Conservation (phyloP, 2,113 vertebrate genomes). For the Ranitomeya imitator region DNA sequence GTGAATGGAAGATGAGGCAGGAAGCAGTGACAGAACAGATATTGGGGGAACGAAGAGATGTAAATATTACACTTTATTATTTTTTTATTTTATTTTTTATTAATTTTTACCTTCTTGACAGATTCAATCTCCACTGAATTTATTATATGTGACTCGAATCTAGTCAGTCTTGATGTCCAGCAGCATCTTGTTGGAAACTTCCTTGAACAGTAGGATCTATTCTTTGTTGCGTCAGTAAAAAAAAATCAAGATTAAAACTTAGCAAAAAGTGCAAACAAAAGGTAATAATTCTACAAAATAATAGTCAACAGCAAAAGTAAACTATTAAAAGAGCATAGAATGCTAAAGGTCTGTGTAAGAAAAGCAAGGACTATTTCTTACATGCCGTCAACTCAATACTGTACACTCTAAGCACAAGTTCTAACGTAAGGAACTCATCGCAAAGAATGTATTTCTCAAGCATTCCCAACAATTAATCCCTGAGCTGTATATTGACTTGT, state of each 20-base stretch:
- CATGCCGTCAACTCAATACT: neutral
- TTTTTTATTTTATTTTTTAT: too few relatives aligned
- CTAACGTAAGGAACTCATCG: neutral
- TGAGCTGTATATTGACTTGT: conserved; percentile 16
- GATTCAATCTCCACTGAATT: too few relatives aligned
- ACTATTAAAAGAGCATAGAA: neutral
- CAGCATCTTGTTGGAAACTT: too few relatives aligned
- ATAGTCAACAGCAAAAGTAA: neutral
- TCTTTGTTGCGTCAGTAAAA: neutral
- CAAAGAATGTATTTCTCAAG: neutral
- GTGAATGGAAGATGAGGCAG: too few relatives aligned
- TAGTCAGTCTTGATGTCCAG: neutral
- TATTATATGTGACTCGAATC: too few relatives aligned
- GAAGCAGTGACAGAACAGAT: too few relatives aligned
- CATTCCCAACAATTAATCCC: neutral
- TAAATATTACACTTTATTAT: too few relatives aligned
- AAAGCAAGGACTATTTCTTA: neutral
- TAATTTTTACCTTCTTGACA: too few relatives aligned
- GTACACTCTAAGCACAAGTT: neutral
- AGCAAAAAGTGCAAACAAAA: neutral
- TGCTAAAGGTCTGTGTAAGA: neutral
- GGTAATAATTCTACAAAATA: neutral
- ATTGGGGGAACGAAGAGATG: too few relatives aligned
- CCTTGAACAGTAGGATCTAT: too few relatives aligned
- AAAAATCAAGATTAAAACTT: too few relatives aligned